Evolutionary conservation across 2,888 invertebrate species (phyloP).

Genomic region (Automeris io): DNA sequence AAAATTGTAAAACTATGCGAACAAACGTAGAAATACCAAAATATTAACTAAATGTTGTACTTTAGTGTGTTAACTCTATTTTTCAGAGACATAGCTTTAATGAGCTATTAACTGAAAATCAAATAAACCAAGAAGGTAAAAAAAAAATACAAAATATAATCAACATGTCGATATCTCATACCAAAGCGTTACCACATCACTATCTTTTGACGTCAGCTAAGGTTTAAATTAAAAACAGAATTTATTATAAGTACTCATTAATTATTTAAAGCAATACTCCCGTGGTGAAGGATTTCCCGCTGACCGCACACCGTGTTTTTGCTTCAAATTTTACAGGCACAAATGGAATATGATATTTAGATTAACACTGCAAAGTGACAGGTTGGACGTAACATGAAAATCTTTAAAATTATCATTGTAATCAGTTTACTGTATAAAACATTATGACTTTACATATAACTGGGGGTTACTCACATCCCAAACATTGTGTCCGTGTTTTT

Average conservation of each 20-base stretch:
- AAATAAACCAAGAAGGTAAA: neutral
- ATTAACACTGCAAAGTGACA: constrained; percentile 50
- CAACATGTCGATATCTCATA: neutral
- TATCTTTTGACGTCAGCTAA: constrained; percentile 35
- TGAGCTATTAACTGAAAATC: too few species aligned
- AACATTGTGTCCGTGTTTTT: neutral
- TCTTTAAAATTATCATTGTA: constrained; percentile 35
- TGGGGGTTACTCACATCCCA: neutral
- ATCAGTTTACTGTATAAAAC: constrained; percentile 43
- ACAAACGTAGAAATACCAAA: too few species aligned
- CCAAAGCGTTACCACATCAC: neutral
- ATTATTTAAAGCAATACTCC: constrained; percentile 62
- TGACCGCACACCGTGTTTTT: constrained; percentile 60
- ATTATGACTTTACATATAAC: constrained; percentile 18
- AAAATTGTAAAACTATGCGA: too few species aligned
- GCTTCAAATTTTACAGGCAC: constrained; percentile 45
- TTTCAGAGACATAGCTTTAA: too few species aligned
- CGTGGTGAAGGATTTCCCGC: constrained; percentile 25
- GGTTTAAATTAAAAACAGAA: constrained; percentile 72
- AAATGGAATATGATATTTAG: constrained; percentile 68
- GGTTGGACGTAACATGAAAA: constrained; percentile 24
- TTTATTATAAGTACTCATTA: constrained; percentile 66
- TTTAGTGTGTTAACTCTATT: too few species aligned
- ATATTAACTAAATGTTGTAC: too few species aligned
- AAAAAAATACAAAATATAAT: neutral